These are phyloP conservation scores for Resseliella maxima DNA, from an alignment of 2,888 invertebrate species.

Conservation along the genomic window DNA sequence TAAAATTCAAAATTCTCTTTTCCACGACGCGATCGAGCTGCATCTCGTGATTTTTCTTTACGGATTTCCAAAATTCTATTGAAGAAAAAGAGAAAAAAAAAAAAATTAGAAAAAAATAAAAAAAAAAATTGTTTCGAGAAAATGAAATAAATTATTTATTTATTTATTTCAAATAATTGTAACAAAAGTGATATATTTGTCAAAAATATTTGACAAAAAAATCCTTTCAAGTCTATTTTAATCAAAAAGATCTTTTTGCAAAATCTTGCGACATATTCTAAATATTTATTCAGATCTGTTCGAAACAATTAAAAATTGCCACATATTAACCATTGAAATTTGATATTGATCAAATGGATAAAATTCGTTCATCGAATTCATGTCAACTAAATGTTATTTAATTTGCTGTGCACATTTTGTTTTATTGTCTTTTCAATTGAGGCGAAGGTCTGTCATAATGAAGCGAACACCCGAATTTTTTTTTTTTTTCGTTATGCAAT, in stretches of 20 bases:
- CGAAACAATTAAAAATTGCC: not conserved
- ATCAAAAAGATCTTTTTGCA: not conserved
- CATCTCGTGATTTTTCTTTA: constrained; percentile 94
- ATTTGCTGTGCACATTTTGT: constrained; percentile 10
- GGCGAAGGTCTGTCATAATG: constrained; percentile 16
- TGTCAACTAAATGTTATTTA: constrained; percentile 53
- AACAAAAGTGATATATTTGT: too few species aligned
- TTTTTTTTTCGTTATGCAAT: constrained; percentile 34
- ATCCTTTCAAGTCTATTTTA: not conserved
- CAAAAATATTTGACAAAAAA: too few species aligned
- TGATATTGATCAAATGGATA: constrained; percentile 12
- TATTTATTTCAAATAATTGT: too few species aligned
- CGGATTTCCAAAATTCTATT: constrained; percentile 92
- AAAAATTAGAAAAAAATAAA: too few species aligned
- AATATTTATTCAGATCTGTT: not conserved
- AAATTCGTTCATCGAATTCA: constrained; percentile 30
- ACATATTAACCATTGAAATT: not conserved
- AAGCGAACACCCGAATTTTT: constrained; percentile 14
- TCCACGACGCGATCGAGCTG: constrained; percentile 89
- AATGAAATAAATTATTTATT: too few species aligned
- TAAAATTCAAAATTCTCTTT: constrained; percentile 98
- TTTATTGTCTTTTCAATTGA: not conserved
- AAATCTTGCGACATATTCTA: not conserved
- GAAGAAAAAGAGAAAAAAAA: not conserved
- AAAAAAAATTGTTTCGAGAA: not conserved